A percentile compares a stretch with the other conserved stretches of the same genome.
phyloP scores from a whole-genome alignment of 2,888 invertebrate genomes.

The Caenorhabditis sulstoni region DNA sequence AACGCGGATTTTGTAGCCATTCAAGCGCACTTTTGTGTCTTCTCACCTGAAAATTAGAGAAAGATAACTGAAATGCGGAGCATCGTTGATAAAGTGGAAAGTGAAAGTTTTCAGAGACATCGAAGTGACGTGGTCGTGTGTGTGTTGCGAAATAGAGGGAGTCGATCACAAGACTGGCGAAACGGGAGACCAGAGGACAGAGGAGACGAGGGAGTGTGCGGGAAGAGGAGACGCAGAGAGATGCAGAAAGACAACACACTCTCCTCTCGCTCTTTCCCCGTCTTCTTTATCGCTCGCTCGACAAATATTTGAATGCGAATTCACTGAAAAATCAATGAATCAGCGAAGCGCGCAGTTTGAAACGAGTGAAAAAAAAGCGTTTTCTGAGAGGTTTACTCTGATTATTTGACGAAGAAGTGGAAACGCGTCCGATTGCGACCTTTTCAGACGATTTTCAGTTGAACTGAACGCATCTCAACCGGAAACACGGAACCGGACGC shows the following conservation, averaged over 20 bases:
- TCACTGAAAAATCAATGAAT: constrained; percentile 53
- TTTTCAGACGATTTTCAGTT: too few species aligned
- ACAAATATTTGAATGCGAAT: constrained; percentile 44
- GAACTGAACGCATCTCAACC: too few species aligned
- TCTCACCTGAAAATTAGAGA: neutral
- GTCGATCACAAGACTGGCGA: constrained; percentile 44
- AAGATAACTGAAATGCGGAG: too few species aligned
- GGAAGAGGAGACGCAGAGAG: constrained; percentile 31
- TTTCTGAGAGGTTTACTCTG: neutral
- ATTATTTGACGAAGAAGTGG: constrained; percentile 31
- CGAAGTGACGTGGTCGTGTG: constrained; percentile 12
- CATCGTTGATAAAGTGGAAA: neutral
- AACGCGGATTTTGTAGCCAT: constrained; percentile 13
- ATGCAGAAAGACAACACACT: neutral
- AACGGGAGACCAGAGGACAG: constrained; percentile 12
- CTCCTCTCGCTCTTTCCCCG: constrained; percentile 7
- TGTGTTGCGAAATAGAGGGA: constrained; percentile 36
- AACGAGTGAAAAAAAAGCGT: constrained; percentile 2
- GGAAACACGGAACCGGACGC: too few species aligned
- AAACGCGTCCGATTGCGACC: too few species aligned
- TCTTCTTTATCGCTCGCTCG: constrained; percentile 31
- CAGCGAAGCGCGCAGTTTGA: constrained; percentile 14
- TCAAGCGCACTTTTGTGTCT: neutral
- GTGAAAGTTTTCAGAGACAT: neutral
- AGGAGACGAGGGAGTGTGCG: constrained; percentile 16